phyloP scores from a whole-genome alignment of 2,888 invertebrate species.

The Hoplodrina blanda region DNA sequence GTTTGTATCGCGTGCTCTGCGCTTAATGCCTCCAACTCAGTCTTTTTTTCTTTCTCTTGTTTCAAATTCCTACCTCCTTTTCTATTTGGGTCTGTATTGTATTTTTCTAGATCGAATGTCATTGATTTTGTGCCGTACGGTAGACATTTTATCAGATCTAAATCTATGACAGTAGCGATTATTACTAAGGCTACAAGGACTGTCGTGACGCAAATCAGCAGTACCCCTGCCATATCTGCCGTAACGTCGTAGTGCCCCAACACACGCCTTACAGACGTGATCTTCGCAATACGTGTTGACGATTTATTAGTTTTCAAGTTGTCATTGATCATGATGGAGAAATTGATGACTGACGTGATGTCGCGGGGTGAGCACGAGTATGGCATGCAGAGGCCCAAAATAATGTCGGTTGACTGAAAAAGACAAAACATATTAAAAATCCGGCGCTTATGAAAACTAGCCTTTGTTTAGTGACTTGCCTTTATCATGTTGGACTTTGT shows the following conservation, averaged over 20 bases:
- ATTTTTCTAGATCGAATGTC: conserved; percentile 82
- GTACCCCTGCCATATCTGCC: conserved; percentile 77
- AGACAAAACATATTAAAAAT: not conserved
- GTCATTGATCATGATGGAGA: conserved; percentile 85
- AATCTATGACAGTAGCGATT: conserved; percentile 86
- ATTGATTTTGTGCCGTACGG: conserved; percentile 74
- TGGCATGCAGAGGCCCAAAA: conserved; percentile 87
- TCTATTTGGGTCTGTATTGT: conserved; percentile 72
- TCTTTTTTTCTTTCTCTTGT: conserved; percentile 62
- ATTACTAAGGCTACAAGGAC: conserved; percentile 76
- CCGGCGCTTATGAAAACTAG: not conserved
- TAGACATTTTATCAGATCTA: conserved; percentile 77
- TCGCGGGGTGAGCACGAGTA: conserved; percentile 83
- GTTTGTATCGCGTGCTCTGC: conserved; percentile 71
- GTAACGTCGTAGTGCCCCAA: conserved; percentile 73
- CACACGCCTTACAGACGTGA: conserved; percentile 76
- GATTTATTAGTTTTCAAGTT: conserved; percentile 81
- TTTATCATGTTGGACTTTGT: conserved; percentile 81
- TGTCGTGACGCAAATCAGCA: conserved; percentile 74
- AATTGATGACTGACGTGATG: conserved; percentile 84
- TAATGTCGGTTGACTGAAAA: conserved; percentile 82
- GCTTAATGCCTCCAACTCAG: conserved; percentile 67
- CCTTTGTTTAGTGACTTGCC: conserved; percentile 65
- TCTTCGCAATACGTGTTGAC: conserved; percentile 76
- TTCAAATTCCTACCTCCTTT: conserved; percentile 62